Base-by-base conservation (phyloP, 35 echinoderm and acorn worm genomes). In the Acanthaster planci region DNA sequence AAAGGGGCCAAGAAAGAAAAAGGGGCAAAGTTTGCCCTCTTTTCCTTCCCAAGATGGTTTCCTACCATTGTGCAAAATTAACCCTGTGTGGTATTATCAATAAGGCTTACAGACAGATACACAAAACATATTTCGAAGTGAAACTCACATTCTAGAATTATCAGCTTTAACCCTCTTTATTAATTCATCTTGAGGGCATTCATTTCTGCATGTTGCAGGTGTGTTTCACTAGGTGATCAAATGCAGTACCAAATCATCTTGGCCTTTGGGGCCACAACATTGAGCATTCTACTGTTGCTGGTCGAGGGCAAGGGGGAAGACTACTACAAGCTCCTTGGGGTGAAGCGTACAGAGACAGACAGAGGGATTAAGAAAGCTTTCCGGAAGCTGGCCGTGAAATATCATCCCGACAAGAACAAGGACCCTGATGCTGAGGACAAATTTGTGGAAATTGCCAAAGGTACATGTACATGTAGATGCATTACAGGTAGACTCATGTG, bases 371-470 rank as follows among this genome's bases (percentile, higher is more conserved):
- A 99, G 67, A 90, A 76, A 82, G 89, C 96, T 18, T 99, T 99
- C 53, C 52, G 92, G 38, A 94, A 99, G 67, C 82, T 99, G 26
- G 96, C 96, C 19, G 77, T 99, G 8, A 87, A 86, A 77, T 99
- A 94, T 77, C 96, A 99, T 59, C 96, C 96, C 40, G 96, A 99
- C 54, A 99, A 99, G 55, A 99, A 99, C 84, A 99, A 94, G 53
- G 96, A 99, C 52, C 96, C 92, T 2, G 89, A 94, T 87, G 96
- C 96, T 82, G 96, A 94, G 76, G 77, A 89, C 31, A 89, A 84
- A 56, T 99, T 99, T 90, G 80, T 93, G 21, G 81, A 99, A 53
- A 99, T 99, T 78, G 96, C 92, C 42, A 83, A 99, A 99, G 96
- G 96, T 99, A 88, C 60, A 23, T 79, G 19, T 32, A 32, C 29